Conservation (phyloP, 2,888 invertebrate species). For the Gandaritis pyraliata region DNA sequence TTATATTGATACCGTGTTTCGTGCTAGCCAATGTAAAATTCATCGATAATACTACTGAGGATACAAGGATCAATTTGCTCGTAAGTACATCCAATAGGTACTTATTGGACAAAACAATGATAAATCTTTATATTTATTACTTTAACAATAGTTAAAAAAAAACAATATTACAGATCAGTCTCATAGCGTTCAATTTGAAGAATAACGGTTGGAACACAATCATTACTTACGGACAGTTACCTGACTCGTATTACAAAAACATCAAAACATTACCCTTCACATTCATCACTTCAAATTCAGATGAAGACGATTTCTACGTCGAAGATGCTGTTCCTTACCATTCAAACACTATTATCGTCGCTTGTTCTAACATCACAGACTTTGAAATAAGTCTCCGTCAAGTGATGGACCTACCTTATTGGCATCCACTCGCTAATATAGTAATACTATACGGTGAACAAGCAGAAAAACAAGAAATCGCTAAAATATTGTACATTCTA, state of each 20-base stretch:
- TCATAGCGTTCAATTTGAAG: slow-evolving; percentile 58
- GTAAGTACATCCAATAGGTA: slow-evolving; percentile 10
- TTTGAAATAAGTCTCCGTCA: slow-evolving; percentile 61
- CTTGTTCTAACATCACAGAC: slow-evolving; percentile 52
- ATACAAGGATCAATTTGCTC: slow-evolving; percentile 17
- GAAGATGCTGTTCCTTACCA: slow-evolving; percentile 58
- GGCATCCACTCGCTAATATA: slow-evolving; percentile 66
- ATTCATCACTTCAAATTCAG: slow-evolving; percentile 50
- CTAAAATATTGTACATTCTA: slow-evolving; percentile 63
- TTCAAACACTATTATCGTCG: slow-evolving; percentile 60
- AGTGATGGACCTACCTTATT: slow-evolving; percentile 54
- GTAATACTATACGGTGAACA: slow-evolving; percentile 58
- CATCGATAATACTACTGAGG: slow-evolving; percentile 9
- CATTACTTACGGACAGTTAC: slow-evolving; percentile 59
- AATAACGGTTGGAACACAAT: slow-evolving; percentile 65
- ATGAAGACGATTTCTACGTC: slow-evolving; percentile 53
- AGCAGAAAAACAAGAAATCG: slow-evolving; percentile 45
- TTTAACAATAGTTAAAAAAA: no score
- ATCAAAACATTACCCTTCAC: slow-evolving; percentile 52
- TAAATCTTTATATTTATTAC: no score
- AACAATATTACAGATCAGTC: slow-evolving; percentile 55
- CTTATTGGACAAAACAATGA: no score
- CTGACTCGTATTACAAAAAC: slow-evolving; percentile 56
- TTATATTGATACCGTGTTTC: slow-evolving; percentile 14
- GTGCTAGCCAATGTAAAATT: slow-evolving; percentile 7